These are phyloP conservation scores for Hypsibius dujardini DNA, from an alignment of 1,140 invertebrate species.

Conservation along the genomic window DNA sequence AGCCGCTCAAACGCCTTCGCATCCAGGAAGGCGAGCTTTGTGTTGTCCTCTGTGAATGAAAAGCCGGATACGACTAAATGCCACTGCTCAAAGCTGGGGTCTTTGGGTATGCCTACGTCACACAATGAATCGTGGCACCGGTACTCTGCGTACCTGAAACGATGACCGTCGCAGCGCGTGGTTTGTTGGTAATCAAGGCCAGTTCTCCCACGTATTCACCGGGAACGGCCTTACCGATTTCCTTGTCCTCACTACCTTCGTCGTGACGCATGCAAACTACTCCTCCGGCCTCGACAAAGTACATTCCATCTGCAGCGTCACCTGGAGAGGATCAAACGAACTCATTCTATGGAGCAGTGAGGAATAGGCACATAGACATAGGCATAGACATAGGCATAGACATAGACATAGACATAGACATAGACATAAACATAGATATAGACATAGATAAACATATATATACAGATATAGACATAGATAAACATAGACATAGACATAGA, in stretches of 20 bases:
- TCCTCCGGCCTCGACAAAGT: constrained; percentile 78
- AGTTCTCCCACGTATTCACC: constrained; percentile 55
- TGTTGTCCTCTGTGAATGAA: not conserved
- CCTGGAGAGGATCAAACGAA: constrained; percentile 33
- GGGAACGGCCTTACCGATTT: not conserved
- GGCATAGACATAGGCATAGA: no score
- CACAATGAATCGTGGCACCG: not conserved
- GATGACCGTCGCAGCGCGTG: constrained; percentile 59
- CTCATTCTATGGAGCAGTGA: no score
- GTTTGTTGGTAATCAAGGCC: constrained; percentile 92
- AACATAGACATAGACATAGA: no score
- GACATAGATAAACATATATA: no score
- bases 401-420: no score
- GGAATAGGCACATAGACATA: no score
- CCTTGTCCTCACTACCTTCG: not conserved
- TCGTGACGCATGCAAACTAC: constrained; percentile 32
- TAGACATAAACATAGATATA: no score
- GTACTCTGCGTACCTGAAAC: not conserved
- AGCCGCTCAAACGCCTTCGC: constrained; percentile 31
- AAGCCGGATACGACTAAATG: no score
- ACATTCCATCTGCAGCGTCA: constrained; percentile 85
- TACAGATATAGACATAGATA: no score
- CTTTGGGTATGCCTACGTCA: not conserved
- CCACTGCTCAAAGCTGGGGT: not conserved
- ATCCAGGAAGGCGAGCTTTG: constrained; percentile 24